Conservation (phyloP, 2,797 vertebrate genomes). For the Myotis pilosus region DNA sequence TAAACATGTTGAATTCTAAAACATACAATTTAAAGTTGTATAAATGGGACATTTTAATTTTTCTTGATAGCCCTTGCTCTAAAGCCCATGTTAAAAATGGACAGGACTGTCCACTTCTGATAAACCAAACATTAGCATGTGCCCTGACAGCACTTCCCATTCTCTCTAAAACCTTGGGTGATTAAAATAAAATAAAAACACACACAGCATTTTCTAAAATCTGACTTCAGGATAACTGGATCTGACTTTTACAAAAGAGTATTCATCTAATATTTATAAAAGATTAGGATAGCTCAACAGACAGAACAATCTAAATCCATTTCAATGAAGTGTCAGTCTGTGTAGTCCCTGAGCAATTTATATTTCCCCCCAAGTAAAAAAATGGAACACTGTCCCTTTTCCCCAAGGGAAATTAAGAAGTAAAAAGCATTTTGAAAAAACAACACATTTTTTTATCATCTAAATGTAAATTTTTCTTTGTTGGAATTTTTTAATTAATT, state of each 20-base stretch:
- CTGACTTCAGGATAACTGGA: slow-evolving; percentile 23
- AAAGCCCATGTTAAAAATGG: slow-evolving; percentile 37
- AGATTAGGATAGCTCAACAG: slow-evolving; percentile 2
- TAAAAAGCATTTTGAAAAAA: slow-evolving; percentile 15
- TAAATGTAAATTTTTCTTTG: slow-evolving; percentile 46
- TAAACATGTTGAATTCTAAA: slow-evolving; percentile 57
- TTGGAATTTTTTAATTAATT: slow-evolving; percentile 46
- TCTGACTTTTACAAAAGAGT: slow-evolving; percentile 6
- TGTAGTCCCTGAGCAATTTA: slow-evolving; percentile 55
- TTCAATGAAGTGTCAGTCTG: slow-evolving; percentile 48
- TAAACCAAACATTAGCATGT: not conserved
- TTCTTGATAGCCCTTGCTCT: slow-evolving; percentile 22
- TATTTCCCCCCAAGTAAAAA: slow-evolving; percentile 14
- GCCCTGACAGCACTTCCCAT: slow-evolving; percentile 1
- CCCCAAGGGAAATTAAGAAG: slow-evolving; percentile 13
- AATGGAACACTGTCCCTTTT: not conserved
- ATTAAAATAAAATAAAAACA: not conserved
- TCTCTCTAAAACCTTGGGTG: slow-evolving; percentile 36
- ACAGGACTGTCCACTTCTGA: not conserved
- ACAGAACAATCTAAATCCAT: slow-evolving; percentile 54
- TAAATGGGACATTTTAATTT: slow-evolving; percentile 58
- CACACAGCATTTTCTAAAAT: not conserved
- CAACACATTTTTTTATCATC: not conserved
- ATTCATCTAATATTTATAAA: slow-evolving; percentile 56
- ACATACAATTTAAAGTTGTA: slow-evolving; percentile 48